Percentiles rank a stretch among this genome's conserved stretches.
Conservation (phyloP, 2,888 invertebrate genomes). For the Rotaria magnacalcarata region DNA sequence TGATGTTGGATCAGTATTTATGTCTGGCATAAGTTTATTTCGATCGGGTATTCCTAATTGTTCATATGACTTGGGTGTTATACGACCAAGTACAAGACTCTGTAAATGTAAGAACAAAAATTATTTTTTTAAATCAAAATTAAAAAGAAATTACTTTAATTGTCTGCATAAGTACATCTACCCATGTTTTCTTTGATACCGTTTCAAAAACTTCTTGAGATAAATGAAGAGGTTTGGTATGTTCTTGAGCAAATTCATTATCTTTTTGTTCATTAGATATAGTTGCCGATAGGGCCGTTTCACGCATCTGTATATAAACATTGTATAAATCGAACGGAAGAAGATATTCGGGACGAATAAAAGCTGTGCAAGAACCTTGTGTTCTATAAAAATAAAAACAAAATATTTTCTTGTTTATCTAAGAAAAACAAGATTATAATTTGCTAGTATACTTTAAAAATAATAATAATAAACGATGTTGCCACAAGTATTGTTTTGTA, state of each 20-base stretch:
- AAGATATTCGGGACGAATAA: slow-evolving; percentile 58
- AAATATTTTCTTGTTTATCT: neutral
- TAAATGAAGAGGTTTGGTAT: neutral
- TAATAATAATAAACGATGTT: slow-evolving; percentile 58
- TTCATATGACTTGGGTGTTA: slow-evolving; percentile 56
- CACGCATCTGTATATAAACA: slow-evolving; percentile 49
- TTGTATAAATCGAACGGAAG: slow-evolving; percentile 57
- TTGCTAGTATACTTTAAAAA: slow-evolving; percentile 54
- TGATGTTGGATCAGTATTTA: slow-evolving; percentile 55
- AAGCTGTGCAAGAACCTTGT: slow-evolving; percentile 57
- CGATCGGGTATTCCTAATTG: slow-evolving; percentile 51
- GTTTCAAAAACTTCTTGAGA: slow-evolving; percentile 54
- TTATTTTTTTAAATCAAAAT: neutral
- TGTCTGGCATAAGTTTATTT: slow-evolving; percentile 51
- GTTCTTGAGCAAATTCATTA: neutral
- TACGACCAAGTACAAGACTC: slow-evolving; percentile 54
- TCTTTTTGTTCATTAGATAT: neutral
- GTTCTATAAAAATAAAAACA: slow-evolving; percentile 49
- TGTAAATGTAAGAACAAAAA: slow-evolving; percentile 46
- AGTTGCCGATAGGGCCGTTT: neutral
- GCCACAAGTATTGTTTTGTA: slow-evolving; percentile 58
- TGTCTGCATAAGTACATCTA: slow-evolving; percentile 57
- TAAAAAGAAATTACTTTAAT: slow-evolving; percentile 52
- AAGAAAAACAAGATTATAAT: neutral
- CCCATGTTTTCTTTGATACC: slow-evolving; percentile 58